Conservation (phyloP, 2,888 invertebrate species). For the Dorcus hopei region DNA sequence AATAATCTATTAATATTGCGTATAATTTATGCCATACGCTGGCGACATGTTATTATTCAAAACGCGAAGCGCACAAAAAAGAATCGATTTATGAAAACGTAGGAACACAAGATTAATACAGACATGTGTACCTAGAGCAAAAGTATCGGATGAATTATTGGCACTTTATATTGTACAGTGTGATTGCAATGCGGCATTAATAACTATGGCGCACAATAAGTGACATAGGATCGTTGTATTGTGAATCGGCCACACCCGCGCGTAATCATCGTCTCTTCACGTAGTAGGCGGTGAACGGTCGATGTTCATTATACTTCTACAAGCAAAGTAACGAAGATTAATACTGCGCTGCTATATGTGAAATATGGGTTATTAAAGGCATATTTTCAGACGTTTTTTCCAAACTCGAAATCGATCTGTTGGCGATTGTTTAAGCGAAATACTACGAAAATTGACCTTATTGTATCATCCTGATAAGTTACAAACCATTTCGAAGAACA, state of each 20-base stretch:
- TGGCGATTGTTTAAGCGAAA: background rate
- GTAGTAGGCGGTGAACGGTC: constrained; percentile 32
- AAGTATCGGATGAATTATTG: constrained; percentile 9
- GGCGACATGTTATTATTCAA: background rate
- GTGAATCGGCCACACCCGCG: constrained; percentile 27
- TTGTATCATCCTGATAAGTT: too few relatives aligned
- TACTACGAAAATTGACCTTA: too few relatives aligned
- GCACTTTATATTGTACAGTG: constrained; percentile 11
- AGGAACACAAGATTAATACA: constrained; percentile 4
- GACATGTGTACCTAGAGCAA: constrained; percentile 9
- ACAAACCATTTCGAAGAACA: too few relatives aligned
- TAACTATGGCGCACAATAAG: constrained; percentile 16
- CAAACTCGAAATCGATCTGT: background rate
- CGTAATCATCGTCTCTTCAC: constrained; percentile 29
- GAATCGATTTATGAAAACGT: constrained; percentile 1
- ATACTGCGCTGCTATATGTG: constrained; percentile 30
- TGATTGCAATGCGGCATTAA: constrained; percentile 13
- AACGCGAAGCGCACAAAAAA: background rate
- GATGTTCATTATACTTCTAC: constrained; percentile 38
- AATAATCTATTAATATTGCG: background rate
- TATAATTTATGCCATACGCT: background rate
- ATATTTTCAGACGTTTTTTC: constrained; percentile 7
- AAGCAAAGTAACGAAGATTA: constrained; percentile 40
- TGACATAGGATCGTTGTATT: constrained; percentile 23
- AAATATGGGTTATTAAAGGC: constrained; percentile 26